A percentile compares a stretch with the other conserved stretches of the same genome.
Conservation (phyloP, 2,113 vertebrate species). For the Anser brachyrhynchus region DNA sequence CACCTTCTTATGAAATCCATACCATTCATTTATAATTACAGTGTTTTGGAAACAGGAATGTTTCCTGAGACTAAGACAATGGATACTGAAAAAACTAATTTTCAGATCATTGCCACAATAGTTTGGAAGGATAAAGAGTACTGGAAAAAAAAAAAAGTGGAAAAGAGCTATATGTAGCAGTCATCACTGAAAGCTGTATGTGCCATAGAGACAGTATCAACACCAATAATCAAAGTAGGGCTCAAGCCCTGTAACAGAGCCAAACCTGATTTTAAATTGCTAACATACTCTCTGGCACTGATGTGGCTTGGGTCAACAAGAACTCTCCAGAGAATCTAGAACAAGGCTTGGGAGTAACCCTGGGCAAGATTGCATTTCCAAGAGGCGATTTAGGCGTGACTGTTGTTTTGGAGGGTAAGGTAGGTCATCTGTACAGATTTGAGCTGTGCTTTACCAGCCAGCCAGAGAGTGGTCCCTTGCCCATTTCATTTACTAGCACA, state of each 20-base stretch:
- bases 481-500: background rate
- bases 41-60: background rate
- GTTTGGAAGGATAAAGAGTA: background rate
- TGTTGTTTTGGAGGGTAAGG: rapidly evolving
- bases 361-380: background rate
- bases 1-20: background rate
- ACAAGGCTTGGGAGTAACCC: background rate
- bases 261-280: background rate
- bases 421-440: background rate
- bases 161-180: background rate
- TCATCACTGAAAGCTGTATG: background rate
- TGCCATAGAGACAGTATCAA: background rate
- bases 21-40: background rate
- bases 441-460: background rate
- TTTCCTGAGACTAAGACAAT: background rate
- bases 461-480: background rate
- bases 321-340: background rate
- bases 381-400: background rate
- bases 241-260: background rate
- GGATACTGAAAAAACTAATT: background rate
- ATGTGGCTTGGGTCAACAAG: background rate
- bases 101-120: background rate
- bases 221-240: background rate
- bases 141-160: background rate
- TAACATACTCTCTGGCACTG: background rate